A percentile compares a stretch with the other conserved stretches of the same genome.
Evolutionary conservation across 2,113 vertebrate species (phyloP).

Genomic region (Triplophysa siluroides): DNA sequence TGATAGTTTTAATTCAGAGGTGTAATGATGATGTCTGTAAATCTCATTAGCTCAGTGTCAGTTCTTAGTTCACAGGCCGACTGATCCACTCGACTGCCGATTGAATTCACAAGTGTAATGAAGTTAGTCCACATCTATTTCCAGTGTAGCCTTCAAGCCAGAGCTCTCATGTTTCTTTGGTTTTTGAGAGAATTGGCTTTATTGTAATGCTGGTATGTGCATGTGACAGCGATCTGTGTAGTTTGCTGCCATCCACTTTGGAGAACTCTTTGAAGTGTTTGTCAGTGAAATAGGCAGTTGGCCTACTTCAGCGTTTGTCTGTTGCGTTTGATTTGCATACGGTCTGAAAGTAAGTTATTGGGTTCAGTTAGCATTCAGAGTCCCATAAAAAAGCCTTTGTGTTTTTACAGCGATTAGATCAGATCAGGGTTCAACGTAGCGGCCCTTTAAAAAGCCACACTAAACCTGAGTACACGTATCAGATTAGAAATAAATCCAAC

Average conservation of each 20-base stretch:
- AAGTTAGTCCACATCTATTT: constrained; percentile 33
- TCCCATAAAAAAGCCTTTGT: constrained; percentile 46
- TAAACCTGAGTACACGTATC: constrained; percentile 18
- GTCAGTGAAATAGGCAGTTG: neutral
- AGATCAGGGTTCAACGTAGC: constrained; percentile 34
- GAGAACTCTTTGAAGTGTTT: neutral
- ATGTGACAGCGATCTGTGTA: constrained; percentile 1
- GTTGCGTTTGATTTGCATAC: neutral
- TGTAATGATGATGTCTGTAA: constrained; percentile 32
- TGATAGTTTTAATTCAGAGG: constrained; percentile 2
- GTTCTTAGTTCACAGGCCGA: constrained; percentile 21
- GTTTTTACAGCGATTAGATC: constrained; percentile 37
- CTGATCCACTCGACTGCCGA: constrained; percentile 17
- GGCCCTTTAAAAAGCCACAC: constrained; percentile 24
- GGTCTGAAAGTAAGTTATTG: neutral
- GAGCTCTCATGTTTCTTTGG: neutral
- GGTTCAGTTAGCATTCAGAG: constrained; percentile 22
- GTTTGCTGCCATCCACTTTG: neutral
- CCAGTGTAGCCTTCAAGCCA: constrained; percentile 3
- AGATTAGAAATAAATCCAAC: constrained; percentile 19
- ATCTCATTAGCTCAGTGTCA: constrained; percentile 34
- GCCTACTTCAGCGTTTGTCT: neutral
- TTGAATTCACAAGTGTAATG: constrained; percentile 37
- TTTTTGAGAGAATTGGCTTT: constrained; percentile 26
- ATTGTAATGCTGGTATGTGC: neutral